Evolutionary conservation across 2,888 invertebrate genomes (phyloP), one percentile per base, ranked within the genome.

Genomic region (Papilio elwesi): DNA sequence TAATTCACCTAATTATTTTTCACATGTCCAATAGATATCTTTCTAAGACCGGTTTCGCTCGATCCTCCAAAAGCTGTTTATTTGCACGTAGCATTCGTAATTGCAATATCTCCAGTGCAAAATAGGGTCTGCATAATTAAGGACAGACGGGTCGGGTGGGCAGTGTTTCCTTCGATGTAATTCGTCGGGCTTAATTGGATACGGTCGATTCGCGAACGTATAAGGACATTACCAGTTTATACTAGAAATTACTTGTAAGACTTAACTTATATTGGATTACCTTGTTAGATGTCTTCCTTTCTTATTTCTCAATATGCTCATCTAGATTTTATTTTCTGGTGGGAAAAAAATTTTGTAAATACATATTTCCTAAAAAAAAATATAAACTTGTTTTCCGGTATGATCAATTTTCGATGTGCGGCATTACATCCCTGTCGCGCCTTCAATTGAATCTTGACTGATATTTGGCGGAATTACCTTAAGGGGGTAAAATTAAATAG

Each of bases 61-160:
- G 38, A 13, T 47, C 59, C 38, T 57, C 71, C 43, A 65, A 71
- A 68, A 68, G 59, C 26, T 49, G 47, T 53, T 53, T 68, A 12
- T 36, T 57, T 57, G 26, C 49, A 66, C 36, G 36, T 53, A 64
- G 64, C 64, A 72, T 72, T 68, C 73, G 55, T 73, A 68, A 68
- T 73, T 65, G 73, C 64, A 36, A 71, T 71, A 71, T 57, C 65
- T 71, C 51, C 38, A 51, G 16, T 63, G 52, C 69, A 63, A 64
- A 57, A 57, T 43, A 38, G 16, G 49, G 62, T 67, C 53, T 55
- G 48, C 53, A 55, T 63, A 71, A 36, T 62, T 43, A 26, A n/a
- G n/a, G 26, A 63, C 52, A 71, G 43, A 43, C 43, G 9, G 7
- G 43, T 43, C 51, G 51, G 43, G 15, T 57, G 57, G 48, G 1